These are phyloP conservation scores for Pimephales promelas DNA, from an alignment of 2,113 vertebrate species.

Conservation along the genomic window DNA sequence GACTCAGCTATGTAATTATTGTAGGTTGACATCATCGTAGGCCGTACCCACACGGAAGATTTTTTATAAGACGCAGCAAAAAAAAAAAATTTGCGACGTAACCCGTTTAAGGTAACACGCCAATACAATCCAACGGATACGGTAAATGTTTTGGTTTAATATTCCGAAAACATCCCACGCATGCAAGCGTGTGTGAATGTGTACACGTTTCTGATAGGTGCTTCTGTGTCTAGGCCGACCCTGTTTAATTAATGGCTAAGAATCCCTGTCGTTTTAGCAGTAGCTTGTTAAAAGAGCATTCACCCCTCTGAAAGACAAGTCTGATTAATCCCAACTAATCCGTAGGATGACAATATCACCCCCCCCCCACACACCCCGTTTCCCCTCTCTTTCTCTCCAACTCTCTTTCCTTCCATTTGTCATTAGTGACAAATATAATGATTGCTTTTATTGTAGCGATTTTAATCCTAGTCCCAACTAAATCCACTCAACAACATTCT, in stretches of 20 bases:
- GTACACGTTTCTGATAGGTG: neutral
- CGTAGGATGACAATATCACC: constrained; percentile 26
- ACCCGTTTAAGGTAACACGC: neutral
- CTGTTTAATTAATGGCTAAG: constrained; percentile 36
- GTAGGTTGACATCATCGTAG: neutral
- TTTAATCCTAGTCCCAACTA: constrained; percentile 12
- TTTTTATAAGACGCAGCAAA: neutral
- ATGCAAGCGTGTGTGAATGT: neutral
- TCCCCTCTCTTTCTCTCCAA: neutral
- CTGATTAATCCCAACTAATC: constrained; percentile 41
- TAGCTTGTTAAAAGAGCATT: constrained; percentile 30
- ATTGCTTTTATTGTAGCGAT: constrained; percentile 14
- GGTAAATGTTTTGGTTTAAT: constrained; percentile 13
- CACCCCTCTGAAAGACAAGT: constrained; percentile 26
- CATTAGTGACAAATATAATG: constrained; percentile 18
- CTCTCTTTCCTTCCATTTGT: constrained; percentile 14
- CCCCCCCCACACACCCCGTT: neutral
- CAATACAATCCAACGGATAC: neutral
- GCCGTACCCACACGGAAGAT: constrained; percentile 1
- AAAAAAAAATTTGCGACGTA: neutral
- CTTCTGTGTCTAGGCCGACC: constrained; percentile 25
- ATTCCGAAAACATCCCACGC: constrained; percentile 17
- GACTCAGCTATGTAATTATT: neutral
- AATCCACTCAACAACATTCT: neutral
- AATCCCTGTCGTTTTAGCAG: constrained; percentile 36